These are phyloP conservation scores for Lithosia quadra DNA, from an alignment of 2,888 invertebrate species.

Conservation along the genomic window DNA sequence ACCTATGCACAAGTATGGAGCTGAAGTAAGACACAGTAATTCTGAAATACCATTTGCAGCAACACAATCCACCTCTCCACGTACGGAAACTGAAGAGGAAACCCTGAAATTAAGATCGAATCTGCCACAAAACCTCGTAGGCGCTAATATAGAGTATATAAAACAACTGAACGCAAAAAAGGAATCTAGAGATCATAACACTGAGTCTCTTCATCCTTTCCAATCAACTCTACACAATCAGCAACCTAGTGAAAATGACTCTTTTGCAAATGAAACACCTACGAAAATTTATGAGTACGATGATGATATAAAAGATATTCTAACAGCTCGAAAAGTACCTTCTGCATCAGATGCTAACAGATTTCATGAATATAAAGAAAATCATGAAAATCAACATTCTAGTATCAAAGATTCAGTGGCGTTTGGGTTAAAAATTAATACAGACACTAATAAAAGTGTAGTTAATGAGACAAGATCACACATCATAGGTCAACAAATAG, in stretches of 20 bases:
- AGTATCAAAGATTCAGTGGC: constrained; percentile 17
- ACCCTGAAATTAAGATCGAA: constrained; percentile 60
- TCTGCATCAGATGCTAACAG: constrained; percentile 36
- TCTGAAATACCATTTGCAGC: constrained; percentile 34
- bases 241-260: constrained; percentile 45
- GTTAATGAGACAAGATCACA: constrained; percentile 22
- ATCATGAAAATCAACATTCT: constrained; percentile 19
- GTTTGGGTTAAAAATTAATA: constrained; percentile 20
- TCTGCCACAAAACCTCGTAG: constrained; percentile 73
- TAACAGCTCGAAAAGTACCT: constrained; percentile 45
- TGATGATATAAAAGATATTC: constrained; percentile 41
- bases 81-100: constrained; percentile 54
- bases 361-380: constrained; percentile 31
- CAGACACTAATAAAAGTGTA: constrained; percentile 24
- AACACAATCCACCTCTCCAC: constrained; percentile 37
- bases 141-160: constrained; percentile 84
- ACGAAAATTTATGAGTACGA: constrained; percentile 33
- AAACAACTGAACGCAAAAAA: constrained; percentile 81
- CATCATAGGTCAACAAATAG: constrained; percentile 14
- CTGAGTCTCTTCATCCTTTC: constrained; percentile 76
- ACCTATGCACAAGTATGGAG: constrained; percentile 26
- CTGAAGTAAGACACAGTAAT: constrained; percentile 25
- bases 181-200: constrained; percentile 65
- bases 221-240: constrained; percentile 84
- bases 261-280: constrained; percentile 13